These are phyloP conservation scores for Brachycybe producta DNA, from an alignment of 2,888 invertebrate genomes.

Conservation along the genomic window DNA sequence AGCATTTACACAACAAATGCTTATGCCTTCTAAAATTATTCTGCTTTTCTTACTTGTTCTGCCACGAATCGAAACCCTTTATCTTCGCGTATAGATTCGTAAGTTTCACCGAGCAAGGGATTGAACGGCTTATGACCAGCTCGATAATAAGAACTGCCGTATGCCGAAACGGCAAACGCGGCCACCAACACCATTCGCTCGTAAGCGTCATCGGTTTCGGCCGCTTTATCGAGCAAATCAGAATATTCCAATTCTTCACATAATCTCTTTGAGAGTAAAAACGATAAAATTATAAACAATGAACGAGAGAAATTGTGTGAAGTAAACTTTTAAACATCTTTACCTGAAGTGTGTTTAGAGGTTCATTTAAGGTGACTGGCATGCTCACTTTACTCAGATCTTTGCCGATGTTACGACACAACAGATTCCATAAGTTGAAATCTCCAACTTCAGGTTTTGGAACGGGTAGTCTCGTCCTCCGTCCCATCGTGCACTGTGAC, in stretches of 20 bases:
- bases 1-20: neutral
- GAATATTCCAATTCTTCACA: slow-evolving; percentile 75
- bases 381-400: slow-evolving; percentile 72
- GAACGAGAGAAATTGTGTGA: neutral
- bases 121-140: slow-evolving; percentile 77
- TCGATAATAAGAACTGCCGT: slow-evolving; percentile 55
- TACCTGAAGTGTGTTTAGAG: slow-evolving; percentile 64
- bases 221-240: slow-evolving; percentile 62
- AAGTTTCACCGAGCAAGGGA: slow-evolving; percentile 68
- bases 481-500: slow-evolving; percentile 34
- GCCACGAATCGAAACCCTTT: slow-evolving; percentile 62
- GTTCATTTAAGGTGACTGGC: slow-evolving; percentile 75
- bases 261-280: slow-evolving; percentile 46
- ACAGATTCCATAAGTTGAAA: slow-evolving; percentile 62
- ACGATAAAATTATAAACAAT: slow-evolving; percentile 5
- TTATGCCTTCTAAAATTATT: neutral
- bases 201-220: slow-evolving; percentile 47
- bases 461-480: slow-evolving; percentile 55
- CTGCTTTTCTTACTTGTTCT: slow-evolving; percentile 48
- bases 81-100: slow-evolving; percentile 63
- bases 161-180: slow-evolving; percentile 68
- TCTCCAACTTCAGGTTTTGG: slow-evolving; percentile 61
- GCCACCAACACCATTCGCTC: slow-evolving; percentile 59
- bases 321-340: slow-evolving; percentile 1
- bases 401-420: slow-evolving; percentile 71